phyloP scores from a whole-genome alignment of 2,888 invertebrate species.

The Eledona agricola region DNA sequence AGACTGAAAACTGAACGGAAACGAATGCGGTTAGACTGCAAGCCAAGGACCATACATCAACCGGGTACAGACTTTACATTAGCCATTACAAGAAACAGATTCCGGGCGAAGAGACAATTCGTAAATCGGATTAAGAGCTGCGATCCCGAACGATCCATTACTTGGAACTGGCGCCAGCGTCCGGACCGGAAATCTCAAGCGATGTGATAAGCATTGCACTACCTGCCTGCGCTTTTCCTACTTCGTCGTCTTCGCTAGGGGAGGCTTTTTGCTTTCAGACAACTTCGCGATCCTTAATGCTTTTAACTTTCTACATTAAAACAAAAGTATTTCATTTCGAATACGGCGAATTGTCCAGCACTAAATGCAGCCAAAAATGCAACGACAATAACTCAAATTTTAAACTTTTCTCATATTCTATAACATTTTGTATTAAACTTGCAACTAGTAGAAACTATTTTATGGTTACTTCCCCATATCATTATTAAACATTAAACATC shows the following conservation, averaged over 20 bases:
- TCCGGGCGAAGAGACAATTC: constrained; percentile 49
- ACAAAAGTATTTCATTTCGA: constrained; percentile 13
- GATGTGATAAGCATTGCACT: constrained; percentile 45
- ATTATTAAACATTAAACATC: no score
- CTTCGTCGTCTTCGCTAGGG: constrained; percentile 24
- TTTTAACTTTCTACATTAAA: constrained; percentile 27
- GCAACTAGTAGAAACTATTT: no score
- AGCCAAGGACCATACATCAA: constrained; percentile 48
- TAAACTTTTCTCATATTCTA: no score
- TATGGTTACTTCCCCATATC: no score
- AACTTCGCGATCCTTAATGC: constrained; percentile 30
- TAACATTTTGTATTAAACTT: no score
- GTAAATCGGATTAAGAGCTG: constrained; percentile 59
- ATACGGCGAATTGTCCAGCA: neutral
- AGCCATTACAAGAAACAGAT: constrained; percentile 54
- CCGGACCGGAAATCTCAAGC: constrained; percentile 57
- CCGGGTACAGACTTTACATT: constrained; percentile 50
- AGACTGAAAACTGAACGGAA: constrained; percentile 11
- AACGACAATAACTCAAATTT: no score
- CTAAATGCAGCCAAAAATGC: no score
- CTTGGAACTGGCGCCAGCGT: constrained; percentile 57
- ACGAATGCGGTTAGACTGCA: constrained; percentile 44
- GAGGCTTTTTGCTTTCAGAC: constrained; percentile 27
- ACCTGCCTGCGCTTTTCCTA: constrained; percentile 39
- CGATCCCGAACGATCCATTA: constrained; percentile 58